Base-by-base conservation (phyloP, 2,797 vertebrate genomes). In the Gymnothorax reevesii region DNA sequence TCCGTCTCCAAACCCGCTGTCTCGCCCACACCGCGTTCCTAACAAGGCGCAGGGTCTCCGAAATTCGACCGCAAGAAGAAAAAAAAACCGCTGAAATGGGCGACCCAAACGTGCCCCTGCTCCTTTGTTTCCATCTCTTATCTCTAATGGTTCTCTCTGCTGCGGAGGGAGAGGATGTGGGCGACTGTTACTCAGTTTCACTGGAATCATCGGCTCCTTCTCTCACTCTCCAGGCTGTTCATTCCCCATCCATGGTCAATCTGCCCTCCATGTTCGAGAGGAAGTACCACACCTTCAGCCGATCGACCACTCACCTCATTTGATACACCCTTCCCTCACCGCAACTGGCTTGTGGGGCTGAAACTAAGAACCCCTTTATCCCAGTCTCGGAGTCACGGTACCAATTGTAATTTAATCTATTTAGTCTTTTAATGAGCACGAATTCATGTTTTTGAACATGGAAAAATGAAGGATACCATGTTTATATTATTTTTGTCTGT, bases 231-330 rank as follows among this genome's bases (percentile, higher is more conserved):
- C 49, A 99, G 98, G 95, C 94, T 7, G 87, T 93, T 82, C 95
- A 96, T 83, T 99, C 98, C 66, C 98, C 98, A 10, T 99, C 98
- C 85, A 96, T 99, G 96, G 92, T 98, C 94, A 97, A 94, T 86
- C 95, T 99, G 88, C 94, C 96, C 0, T 96, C 97, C 8, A 90
- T 97, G 92, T 99, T 99, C 95, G 98, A 99, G 92, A 97, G 94
- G 87, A 98, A 97, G 93, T 99, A 97, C 93, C 97, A 98, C 90
- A 99, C 98, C 0, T 96, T 99, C 91, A 99, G 98, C 90, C 96
- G 98, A 86, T 99, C 98, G 9, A 98, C 97, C 89, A 98, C 98
- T 85, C 98, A 99, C 91, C 96, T 99, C 89, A 94, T 98, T 93
- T 99, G 96, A 99, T 2, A 4, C 15, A 8, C 17, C 49, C 2